Evolutionary conservation across 2,797 vertebrate genomes (phyloP).

Genomic region (Pelodytes ibericus): DNA sequence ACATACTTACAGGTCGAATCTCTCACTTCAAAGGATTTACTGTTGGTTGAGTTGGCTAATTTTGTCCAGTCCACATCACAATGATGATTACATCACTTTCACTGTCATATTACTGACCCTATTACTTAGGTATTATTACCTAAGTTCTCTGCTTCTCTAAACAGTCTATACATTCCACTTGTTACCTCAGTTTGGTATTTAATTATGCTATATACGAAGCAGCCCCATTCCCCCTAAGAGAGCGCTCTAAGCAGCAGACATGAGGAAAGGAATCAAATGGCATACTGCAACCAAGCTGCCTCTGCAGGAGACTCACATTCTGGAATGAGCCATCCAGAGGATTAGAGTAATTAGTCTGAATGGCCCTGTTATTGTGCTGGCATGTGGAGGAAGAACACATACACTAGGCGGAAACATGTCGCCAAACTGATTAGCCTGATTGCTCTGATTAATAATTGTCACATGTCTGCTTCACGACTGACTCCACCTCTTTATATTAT

Average conservation of each 20-base stretch:
- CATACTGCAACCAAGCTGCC: constrained; percentile 23
- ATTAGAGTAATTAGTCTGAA: constrained; percentile 60
- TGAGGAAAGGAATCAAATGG: constrained; percentile 9
- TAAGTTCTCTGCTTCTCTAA: too few relatives aligned
- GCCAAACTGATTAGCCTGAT: constrained; percentile 53
- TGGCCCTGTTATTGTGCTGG: constrained; percentile 54
- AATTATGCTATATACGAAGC: not conserved
- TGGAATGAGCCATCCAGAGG: constrained; percentile 54
- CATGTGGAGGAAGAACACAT: constrained; percentile 59
- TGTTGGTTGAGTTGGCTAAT: too few relatives aligned
- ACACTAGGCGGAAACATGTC: constrained; percentile 37
- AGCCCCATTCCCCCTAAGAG: not conserved
- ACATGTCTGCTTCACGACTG: constrained; percentile 30
- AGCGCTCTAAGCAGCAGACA: not conserved
- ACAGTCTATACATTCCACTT: too few relatives aligned
- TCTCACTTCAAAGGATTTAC: too few relatives aligned
- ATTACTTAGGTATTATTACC: too few relatives aligned
- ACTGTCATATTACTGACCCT: too few relatives aligned
- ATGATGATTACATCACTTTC: too few relatives aligned
- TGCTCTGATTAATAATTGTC: constrained; percentile 23
- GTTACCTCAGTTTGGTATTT: too few relatives aligned
- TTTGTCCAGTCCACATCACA: too few relatives aligned
- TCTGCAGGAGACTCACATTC: constrained; percentile 39
- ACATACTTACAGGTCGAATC: too few relatives aligned
- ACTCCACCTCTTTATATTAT: too few relatives aligned